Base-by-base conservation (phyloP, 2,888 invertebrate species). In the Conistra vaccinii region DNA sequence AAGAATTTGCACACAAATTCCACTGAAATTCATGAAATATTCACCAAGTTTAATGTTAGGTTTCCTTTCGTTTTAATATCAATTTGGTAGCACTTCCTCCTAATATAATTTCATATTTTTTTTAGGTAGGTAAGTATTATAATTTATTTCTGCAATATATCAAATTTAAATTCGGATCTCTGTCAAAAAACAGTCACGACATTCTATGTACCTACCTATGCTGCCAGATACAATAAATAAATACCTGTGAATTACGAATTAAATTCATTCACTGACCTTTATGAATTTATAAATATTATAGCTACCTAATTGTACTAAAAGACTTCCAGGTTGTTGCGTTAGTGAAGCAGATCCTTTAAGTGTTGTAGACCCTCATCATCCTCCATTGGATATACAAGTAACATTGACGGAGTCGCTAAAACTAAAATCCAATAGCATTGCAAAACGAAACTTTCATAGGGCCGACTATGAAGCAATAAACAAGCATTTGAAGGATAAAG, bases 11-110 rank as follows among this genome's bases (percentile, higher is more conserved):
- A 29, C 45, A 69, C 1, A 67, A 70, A 51, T 78, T 51, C 61
- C 20, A 60, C 1, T 29, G 3, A 78, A 73, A 12, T 10, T 57
- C 4, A 73, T 81, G 6, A 53, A 77, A 42, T 62, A 78, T 66
- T 61, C 45, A 69, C 32, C 9, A 51, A 57, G 10, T 29, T 7
- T 32, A 23, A 45, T 75, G 3, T 48, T n/a, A 39, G 5, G n/a
- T 4, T 48, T 32, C 17, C 5, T n/a, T 48, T 65, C 23, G 29
- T 48, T 29, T 29, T 48, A 29, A 32, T 32, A 32, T 48, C 9
- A 48, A 48, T 48, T 48, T n/a, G 17, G 14, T 32, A 17, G 5
- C 48, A 17, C 14, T 32, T 9, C 23, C 29, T 14, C 2, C 12
- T n/a, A 12, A 20, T 20, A 5, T 62, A 6, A 10, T 39, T 39